Conservation (phyloP, 2,888 invertebrate genomes). For the Heliconius hortense region DNA sequence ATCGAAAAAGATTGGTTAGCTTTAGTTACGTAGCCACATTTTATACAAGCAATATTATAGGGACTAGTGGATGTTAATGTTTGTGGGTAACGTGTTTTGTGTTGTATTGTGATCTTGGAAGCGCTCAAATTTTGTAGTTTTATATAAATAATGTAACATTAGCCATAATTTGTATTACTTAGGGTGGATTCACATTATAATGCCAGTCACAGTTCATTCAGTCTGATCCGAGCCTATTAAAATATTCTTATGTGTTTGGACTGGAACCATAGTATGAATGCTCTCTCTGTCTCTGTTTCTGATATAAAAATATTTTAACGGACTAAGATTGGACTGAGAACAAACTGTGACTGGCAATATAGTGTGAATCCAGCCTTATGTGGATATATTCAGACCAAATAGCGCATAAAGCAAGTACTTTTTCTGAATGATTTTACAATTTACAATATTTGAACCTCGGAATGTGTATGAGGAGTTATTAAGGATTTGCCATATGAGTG, state of each 20-base stretch:
- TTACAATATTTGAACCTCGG: slow-evolving; percentile 21
- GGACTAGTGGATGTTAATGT: slow-evolving; percentile 40
- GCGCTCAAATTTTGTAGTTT: slow-evolving; percentile 72
- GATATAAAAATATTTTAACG: neutral
- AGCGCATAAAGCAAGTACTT: slow-evolving; percentile 32
- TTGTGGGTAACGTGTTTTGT: slow-evolving; percentile 37
- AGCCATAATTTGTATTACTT: slow-evolving; percentile 42
- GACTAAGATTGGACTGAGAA: neutral
- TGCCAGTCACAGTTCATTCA: neutral
- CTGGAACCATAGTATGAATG: neutral
- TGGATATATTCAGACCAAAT: slow-evolving; percentile 57
- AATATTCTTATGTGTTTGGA: neutral
- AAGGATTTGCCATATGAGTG: slow-evolving; percentile 25
- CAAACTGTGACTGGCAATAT: neutral
- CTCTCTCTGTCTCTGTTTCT: neutral
- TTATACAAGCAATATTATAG: slow-evolving; percentile 40
- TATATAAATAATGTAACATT: slow-evolving; percentile 46
- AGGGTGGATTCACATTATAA: neutral
- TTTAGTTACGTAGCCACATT: slow-evolving; percentile 49
- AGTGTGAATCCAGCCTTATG: neutral
- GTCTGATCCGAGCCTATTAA: neutral
- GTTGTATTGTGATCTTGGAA: slow-evolving; percentile 51
- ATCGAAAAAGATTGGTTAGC: slow-evolving; percentile 64
- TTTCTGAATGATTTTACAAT: slow-evolving; percentile 27
- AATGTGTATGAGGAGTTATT: slow-evolving; percentile 21